Conservation (phyloP, 35 echinoderm and acorn worm species). For the Anneissia japonica region DNA sequence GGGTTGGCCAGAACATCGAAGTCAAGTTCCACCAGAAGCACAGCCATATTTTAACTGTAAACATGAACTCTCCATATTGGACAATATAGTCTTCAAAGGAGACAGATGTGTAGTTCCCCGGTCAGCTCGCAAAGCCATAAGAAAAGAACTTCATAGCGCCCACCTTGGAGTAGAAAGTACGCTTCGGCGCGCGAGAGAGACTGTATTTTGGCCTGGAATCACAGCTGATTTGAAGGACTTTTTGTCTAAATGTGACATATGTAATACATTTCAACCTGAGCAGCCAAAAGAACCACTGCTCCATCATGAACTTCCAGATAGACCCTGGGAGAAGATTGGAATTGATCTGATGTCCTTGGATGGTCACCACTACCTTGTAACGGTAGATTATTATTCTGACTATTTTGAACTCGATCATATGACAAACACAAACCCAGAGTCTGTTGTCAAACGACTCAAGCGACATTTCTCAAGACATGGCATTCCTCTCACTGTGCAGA, state of each 20-base stretch:
- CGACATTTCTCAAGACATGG: constrained; percentile 1
- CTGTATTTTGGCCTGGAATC: constrained; percentile 12
- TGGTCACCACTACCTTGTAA: constrained; percentile 40
- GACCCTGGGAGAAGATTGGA: constrained; percentile 37
- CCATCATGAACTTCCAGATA: constrained; percentile 47
- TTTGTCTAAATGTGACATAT: constrained; percentile 18
- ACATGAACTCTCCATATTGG: constrained; percentile 18
- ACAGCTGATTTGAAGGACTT: constrained; percentile 3
- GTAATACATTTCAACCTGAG: neutral
- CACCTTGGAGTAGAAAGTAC: constrained; percentile 22
- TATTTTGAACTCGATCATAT: constrained; percentile 29
- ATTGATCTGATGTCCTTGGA: constrained; percentile 26
- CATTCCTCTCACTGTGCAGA: neutral
- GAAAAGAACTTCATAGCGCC: neutral
- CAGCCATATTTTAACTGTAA: neutral
- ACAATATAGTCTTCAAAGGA: neutral
- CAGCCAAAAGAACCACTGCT: constrained; percentile 30
- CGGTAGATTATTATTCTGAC: constrained; percentile 38
- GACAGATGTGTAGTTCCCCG: neutral
- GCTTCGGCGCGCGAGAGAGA: neutral
- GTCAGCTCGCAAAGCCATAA: neutral
- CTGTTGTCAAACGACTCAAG: constrained; percentile 18
- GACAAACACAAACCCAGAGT: neutral
- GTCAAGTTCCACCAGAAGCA: neutral
- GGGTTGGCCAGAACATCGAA: too few species aligned